phyloP scores from a whole-genome alignment of 2,797 vertebrate genomes.

The Dromococcyx pavoninus region DNA sequence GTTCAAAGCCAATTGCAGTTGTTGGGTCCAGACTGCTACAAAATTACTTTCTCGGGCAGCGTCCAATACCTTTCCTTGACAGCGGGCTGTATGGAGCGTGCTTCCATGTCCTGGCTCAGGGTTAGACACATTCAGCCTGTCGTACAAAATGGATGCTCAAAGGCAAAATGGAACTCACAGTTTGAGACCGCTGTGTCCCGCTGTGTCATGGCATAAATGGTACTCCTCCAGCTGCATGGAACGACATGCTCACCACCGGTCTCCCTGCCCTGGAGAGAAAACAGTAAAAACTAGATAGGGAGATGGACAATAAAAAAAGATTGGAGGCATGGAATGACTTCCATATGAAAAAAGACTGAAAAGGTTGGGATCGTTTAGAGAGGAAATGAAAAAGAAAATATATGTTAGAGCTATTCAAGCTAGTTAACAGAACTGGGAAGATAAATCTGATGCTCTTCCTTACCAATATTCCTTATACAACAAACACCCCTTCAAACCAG shows the following conservation, averaged over 20 bases:
- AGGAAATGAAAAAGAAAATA: slow-evolving; percentile 59
- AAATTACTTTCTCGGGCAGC: slow-evolving; percentile 2
- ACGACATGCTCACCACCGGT: neutral
- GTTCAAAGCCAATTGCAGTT: slow-evolving; percentile 42
- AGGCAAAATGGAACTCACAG: slow-evolving; percentile 43
- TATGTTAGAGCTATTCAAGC: slow-evolving; percentile 28
- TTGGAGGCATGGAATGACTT: slow-evolving; percentile 53
- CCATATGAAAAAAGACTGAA: slow-evolving; percentile 54
- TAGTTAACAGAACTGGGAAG: slow-evolving; percentile 30
- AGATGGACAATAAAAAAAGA: slow-evolving; percentile 55
- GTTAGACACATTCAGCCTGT: slow-evolving; percentile 23
- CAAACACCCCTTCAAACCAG: neutral
- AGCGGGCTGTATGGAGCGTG: neutral
- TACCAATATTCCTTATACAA: neutral
- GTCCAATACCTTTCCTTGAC: slow-evolving; percentile 48
- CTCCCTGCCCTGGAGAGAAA: slow-evolving; percentile 14
- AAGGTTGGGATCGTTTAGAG: slow-evolving; percentile 35
- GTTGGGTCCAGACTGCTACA: slow-evolving; percentile 18
- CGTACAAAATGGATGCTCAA: slow-evolving; percentile 19
- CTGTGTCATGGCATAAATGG: slow-evolving; percentile 26
- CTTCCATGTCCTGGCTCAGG: neutral
- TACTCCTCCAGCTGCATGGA: slow-evolving; percentile 17
- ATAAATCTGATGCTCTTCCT: slow-evolving; percentile 46
- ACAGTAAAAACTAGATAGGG: slow-evolving; percentile 44
- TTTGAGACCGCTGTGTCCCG: neutral